Evolutionary conservation across 2,888 invertebrate genomes (phyloP).

Genomic region (Bombylius discolor): DNA sequence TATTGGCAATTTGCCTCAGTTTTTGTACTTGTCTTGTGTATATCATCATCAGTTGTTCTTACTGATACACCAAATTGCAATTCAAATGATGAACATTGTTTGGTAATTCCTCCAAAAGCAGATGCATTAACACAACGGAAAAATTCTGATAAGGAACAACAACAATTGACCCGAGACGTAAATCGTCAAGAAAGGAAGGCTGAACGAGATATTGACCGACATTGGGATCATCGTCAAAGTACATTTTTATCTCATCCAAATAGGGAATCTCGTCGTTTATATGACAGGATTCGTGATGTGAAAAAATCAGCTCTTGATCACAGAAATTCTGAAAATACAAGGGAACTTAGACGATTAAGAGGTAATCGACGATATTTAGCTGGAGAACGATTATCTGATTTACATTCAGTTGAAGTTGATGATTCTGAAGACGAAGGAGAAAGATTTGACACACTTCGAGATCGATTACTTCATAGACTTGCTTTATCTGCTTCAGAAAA

Average conservation of each 20-base stretch:
- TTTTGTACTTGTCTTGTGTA: neutral
- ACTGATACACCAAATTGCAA: neutral
- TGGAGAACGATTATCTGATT: neutral
- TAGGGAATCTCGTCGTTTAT: neutral
- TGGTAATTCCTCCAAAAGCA: neutral
- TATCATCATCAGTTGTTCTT: neutral
- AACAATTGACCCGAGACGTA: neutral
- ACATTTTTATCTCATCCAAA: neutral
- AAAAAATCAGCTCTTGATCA: neutral
- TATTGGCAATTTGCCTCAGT: conserved; percentile 5
- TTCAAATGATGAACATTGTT: neutral
- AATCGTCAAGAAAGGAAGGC: neutral
- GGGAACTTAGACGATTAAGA: neutral
- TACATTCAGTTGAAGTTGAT: neutral
- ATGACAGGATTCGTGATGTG: neutral
- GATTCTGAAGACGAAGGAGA: neutral
- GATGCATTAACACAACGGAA: neutral
- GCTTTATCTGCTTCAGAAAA: neutral
- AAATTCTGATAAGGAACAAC: neutral
- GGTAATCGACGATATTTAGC: neutral
- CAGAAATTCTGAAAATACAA: neutral
- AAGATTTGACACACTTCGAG: neutral
- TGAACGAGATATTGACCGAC: neutral
- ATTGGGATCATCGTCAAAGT: neutral
- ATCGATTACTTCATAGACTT: neutral